These are phyloP conservation scores for Dendrolimus kikuchii DNA, from an alignment of 1,140 invertebrate species.

Conservation along the genomic window DNA sequence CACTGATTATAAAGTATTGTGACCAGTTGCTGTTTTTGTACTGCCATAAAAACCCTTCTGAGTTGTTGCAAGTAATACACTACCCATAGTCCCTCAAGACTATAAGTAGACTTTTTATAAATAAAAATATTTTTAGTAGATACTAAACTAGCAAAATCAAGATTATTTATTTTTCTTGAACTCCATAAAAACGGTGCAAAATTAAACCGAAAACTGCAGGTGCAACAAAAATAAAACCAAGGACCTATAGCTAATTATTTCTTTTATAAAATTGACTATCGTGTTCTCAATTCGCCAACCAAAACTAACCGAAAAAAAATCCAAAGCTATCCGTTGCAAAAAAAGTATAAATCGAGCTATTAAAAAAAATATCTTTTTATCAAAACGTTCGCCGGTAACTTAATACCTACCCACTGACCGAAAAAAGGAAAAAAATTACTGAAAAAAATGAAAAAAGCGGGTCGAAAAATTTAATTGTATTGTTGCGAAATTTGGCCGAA, in stretches of 20 bases:
- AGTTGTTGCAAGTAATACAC: too few relatives aligned
- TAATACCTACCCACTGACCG: slow-evolving; percentile 50
- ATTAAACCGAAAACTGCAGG: slow-evolving; percentile 4
- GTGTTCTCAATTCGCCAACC: slow-evolving; percentile 14
- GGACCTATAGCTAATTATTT: slow-evolving; percentile 23
- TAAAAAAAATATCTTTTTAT: slow-evolving; percentile 36
- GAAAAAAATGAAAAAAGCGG: slow-evolving; percentile 2
- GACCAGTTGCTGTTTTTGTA: too few relatives aligned
- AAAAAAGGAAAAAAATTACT: slow-evolving; percentile 42
- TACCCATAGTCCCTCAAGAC: too few relatives aligned
- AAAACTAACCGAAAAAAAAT: slow-evolving; percentile 30
- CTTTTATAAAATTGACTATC: slow-evolving; percentile 16
- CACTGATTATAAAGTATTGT: too few relatives aligned
- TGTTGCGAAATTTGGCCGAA: slow-evolving; percentile 46
- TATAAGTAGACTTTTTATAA: too few relatives aligned
- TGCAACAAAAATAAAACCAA: slow-evolving; percentile 4
- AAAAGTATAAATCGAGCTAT: slow-evolving; percentile 27
- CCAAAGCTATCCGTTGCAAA: slow-evolving; percentile 17
- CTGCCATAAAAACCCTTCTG: too few relatives aligned
- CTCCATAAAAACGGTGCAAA: too few relatives aligned
- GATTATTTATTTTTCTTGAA: too few relatives aligned
- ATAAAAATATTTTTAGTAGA: too few relatives aligned
- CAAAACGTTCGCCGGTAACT: slow-evolving; percentile 32
- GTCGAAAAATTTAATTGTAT: slow-evolving; percentile 57
- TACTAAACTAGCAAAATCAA: too few relatives aligned